Percentiles rank a stretch among this genome's conserved stretches.
Evolutionary conservation across 1,140 invertebrate genomes (phyloP).

Genomic region (Agraylea sexmaculata): DNA sequence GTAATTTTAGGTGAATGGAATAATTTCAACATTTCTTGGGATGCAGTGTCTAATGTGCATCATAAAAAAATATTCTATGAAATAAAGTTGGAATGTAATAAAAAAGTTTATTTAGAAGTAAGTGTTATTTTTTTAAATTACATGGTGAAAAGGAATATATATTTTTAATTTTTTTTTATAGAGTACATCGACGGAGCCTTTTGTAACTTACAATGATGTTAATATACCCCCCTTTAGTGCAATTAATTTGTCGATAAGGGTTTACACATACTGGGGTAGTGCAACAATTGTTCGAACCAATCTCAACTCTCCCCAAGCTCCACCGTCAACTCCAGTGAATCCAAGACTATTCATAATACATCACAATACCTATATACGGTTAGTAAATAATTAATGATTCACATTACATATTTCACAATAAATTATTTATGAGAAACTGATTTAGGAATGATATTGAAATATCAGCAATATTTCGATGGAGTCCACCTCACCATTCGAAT

Average conservation of each 20-base stretch:
- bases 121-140: constrained; percentile 6
- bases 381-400: constrained; percentile 1
- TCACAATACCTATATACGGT: constrained; percentile 22
- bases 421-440: constrained; percentile 20
- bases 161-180: constrained; percentile 21
- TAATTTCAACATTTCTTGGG: constrained; percentile 71
- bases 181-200: constrained; percentile 36
- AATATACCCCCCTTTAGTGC: constrained; percentile 52
- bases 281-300: constrained; percentile 45
- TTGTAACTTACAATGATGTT: constrained; percentile 31
- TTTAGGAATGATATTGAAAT: constrained; percentile 34
- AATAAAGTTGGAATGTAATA: constrained; percentile 49
- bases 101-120: constrained; percentile 33
- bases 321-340: constrained; percentile 56
- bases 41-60: constrained; percentile 57
- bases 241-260: constrained; percentile 58
- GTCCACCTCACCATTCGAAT: constrained; percentile 54
- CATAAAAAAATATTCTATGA: constrained; percentile 76
- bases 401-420: constrained; percentile 25
- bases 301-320: constrained; percentile 54
- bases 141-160: neutral
- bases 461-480: constrained; percentile 62
- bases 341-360: constrained; percentile 56
- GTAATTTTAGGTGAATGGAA: constrained; percentile 56
- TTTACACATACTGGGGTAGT: constrained; percentile 75